Percentiles rank a stretch among this genome's conserved stretches.
These are phyloP conservation scores for Cephus cinctus DNA, from an alignment of 1,140 invertebrate genomes.

Conservation along the genomic window DNA sequence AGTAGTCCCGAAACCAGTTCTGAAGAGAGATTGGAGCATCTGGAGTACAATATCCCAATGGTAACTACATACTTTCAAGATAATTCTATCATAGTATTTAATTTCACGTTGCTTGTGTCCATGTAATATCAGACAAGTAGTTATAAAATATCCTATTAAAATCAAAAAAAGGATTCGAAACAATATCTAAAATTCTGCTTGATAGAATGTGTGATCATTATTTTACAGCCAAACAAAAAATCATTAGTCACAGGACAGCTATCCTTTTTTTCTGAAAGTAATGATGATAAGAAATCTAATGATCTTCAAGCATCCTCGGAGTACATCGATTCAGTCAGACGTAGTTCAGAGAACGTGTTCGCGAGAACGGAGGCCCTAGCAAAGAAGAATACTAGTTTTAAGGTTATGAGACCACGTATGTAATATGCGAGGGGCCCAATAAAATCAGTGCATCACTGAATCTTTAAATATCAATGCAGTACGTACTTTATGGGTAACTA, in stretches of 20 bases:
- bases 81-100: too few relatives aligned
- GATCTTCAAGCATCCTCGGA: slow-evolving; percentile 46
- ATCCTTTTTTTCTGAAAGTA: too few relatives aligned
- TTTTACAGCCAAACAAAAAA: not conserved
- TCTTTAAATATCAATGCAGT: too few relatives aligned
- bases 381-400: slow-evolving; percentile 53
- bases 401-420: slow-evolving; percentile 53
- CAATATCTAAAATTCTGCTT: too few relatives aligned
- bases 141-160: too few relatives aligned
- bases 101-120: too few relatives aligned
- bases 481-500: too few relatives aligned
- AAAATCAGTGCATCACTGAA: too few relatives aligned
- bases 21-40: not conserved
- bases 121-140: too few relatives aligned
- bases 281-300: slow-evolving; percentile 19
- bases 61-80: too few relatives aligned
- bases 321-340: slow-evolving; percentile 50
- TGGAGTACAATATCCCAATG: not conserved
- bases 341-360: slow-evolving; percentile 52
- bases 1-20: not conserved
- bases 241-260: not conserved
- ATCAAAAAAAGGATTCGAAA: too few relatives aligned
- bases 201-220: not conserved
- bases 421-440: too few relatives aligned
- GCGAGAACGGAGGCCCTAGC: slow-evolving; percentile 54